Conservation (phyloP, 2,888 invertebrate species). For the Nemurella pictetii region DNA sequence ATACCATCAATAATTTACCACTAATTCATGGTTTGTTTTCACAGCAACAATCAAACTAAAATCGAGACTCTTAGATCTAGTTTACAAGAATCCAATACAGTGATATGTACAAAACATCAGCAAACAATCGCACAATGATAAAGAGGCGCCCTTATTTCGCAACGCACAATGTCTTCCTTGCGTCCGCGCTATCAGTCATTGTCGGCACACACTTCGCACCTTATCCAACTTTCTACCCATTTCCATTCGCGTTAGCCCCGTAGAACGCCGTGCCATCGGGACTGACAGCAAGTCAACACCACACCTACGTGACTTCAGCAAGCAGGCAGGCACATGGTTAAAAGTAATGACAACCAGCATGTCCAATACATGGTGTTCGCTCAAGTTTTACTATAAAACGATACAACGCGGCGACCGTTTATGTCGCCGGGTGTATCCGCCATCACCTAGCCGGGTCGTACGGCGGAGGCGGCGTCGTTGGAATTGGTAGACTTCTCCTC, state of each 20-base stretch:
- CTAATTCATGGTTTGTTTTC: not conserved
- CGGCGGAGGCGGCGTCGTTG: slow-evolving; percentile 32
- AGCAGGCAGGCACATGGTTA: not conserved
- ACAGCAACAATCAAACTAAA: too few species aligned
- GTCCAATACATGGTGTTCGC: not conserved
- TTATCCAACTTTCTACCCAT: not conserved
- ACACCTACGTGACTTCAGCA: not conserved
- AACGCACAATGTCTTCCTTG: not conserved
- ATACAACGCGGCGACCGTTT: not conserved
- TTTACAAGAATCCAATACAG: too few species aligned
- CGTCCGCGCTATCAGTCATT: not conserved
- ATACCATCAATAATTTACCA: not conserved
- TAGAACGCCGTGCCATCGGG: not conserved
- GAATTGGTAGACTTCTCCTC: slow-evolving; percentile 1
- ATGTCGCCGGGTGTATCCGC: not conserved
- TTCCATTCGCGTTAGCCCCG: not conserved
- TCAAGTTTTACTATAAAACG: not conserved
- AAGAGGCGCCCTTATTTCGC: not conserved
- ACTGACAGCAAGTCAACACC: too few species aligned
- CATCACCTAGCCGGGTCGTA: slow-evolving; percentile 36
- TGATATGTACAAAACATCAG: not conserved
- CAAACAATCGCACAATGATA: not conserved
- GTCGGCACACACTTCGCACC: not conserved
- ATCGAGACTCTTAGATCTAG: too few species aligned
- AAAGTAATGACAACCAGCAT: not conserved